A percentile compares a stretch with the other conserved stretches of the same genome.
Evolutionary conservation across 2,888 invertebrate species (phyloP).

Genomic region (Drosophila gaucha): DNA sequence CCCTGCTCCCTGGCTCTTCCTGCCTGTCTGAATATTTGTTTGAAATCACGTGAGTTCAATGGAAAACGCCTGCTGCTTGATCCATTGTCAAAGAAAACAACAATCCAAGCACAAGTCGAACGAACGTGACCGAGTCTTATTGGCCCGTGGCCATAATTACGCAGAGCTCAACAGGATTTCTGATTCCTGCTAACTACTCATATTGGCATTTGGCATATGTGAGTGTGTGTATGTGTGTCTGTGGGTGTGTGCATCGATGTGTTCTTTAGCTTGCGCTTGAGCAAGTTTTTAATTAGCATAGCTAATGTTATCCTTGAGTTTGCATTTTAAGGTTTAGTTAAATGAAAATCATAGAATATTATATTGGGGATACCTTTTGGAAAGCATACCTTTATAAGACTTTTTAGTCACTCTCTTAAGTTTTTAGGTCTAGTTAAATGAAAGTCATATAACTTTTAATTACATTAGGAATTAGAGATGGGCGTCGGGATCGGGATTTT

Average conservation of each 20-base stretch:
- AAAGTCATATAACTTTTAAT: too few species aligned
- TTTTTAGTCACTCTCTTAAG: too few species aligned
- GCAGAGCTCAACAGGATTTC: conserved; percentile 18
- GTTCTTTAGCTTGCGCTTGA: too few species aligned
- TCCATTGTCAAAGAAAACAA: conserved; percentile 19
- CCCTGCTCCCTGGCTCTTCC: conserved; percentile 11
- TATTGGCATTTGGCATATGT: conserved; percentile 5
- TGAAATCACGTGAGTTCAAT: conserved; percentile 32
- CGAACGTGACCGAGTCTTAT: conserved; percentile 49
- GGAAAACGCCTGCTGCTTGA: conserved; percentile 48
- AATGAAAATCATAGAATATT: too few species aligned
- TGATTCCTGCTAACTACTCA: conserved; percentile 10
- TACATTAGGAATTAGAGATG: too few species aligned
- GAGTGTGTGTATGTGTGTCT: background rate
- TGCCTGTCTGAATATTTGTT: background rate
- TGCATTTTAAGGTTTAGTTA: too few species aligned
- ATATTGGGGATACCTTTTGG: too few species aligned
- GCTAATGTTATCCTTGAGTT: too few species aligned
- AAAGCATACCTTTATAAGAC: too few species aligned
- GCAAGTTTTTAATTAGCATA: too few species aligned
- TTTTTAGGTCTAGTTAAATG: too few species aligned
- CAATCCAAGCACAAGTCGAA: conserved; percentile 13
- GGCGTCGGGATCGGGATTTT: too few species aligned
- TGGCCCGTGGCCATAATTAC: conserved; percentile 52
- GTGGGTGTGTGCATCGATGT: background rate